Base-by-base conservation (phyloP, 2,113 vertebrate species). In the Rhodinocichla rosea region DNA sequence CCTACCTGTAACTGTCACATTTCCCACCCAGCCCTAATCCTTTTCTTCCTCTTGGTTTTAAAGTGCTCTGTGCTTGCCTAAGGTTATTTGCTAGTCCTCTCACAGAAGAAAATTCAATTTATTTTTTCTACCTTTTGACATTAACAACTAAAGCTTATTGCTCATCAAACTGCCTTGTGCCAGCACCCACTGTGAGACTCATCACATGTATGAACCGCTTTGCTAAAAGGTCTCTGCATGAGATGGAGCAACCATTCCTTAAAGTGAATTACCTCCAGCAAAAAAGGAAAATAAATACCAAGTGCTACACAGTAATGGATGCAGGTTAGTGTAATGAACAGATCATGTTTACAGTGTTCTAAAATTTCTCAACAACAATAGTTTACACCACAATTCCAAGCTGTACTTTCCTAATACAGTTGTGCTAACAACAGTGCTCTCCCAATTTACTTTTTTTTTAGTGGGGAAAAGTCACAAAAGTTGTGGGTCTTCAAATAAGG, bases 101-200 rank as follows among this genome's bases (percentile, higher is more conserved):
- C 47, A 21, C 14, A 71, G 56, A 82, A 28, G 10, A 63, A 49
- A 78, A 84, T 88, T 83, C 63, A 71, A 78, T 92, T 85, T 73
- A 65, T 52, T 73, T 11, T 87, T 91, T 47, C 27, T 92, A 63
- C 45, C 81, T 87, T 94, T 83, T 59, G 71, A 92, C 65, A 78
- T 80, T 77, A 83, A 89, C 62, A 91, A 92, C 53, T 44, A 77
- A 87, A 92, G 47, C 53, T 78, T 82, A 86, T 83, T 89, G 62
- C n/a, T 79, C 57, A 79, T 78, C 82, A 76, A 27, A 70, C 26
- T 95, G 64, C 77, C 47, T 80, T 20, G 13, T 77, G 55, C 64
- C 82, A 70, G 42, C 37, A 74, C 39, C 39, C 73, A 70, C 68
- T 75, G 65, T 50, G 83, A 85, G n/a, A 77, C 55, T 64, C 12